Percentiles rank a stretch among this genome's conserved stretches.
These are phyloP conservation scores for Bos javanicus DNA, from an alignment of 2,113 vertebrate genomes.

Conservation along the genomic window DNA sequence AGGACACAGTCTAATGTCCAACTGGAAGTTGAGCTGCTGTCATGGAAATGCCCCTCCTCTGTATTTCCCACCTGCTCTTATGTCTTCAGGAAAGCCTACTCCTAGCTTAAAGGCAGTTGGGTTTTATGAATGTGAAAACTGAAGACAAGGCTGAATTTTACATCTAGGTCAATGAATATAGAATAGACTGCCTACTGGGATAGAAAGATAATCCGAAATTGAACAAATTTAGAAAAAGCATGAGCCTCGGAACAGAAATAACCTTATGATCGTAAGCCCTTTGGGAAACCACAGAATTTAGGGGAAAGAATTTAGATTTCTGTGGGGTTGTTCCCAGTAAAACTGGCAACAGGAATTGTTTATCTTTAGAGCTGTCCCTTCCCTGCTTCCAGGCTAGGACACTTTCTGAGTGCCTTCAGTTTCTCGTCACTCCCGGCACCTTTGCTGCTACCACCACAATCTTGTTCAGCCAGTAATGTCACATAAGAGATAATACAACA, in stretches of 20 bases:
- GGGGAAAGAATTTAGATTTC: not conserved
- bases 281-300: constrained; percentile 23
- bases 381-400: not conserved
- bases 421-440: not conserved
- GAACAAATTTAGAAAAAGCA: constrained; percentile 53
- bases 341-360: not conserved
- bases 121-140: not conserved
- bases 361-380: not conserved
- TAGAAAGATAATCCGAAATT: constrained; percentile 47
- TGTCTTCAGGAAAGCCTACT: not conserved
- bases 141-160: constrained; percentile 1
- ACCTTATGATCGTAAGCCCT: constrained; percentile 50
- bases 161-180: constrained; percentile 53
- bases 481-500: not conserved
- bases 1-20: not conserved
- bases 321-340: constrained; percentile 3
- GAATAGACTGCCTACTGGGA: constrained; percentile 21
- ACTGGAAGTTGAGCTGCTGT: not conserved
- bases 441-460: not conserved
- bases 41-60: not conserved
- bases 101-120: not conserved
- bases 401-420: not conserved
- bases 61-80: not conserved
- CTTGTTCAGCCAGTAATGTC: not conserved
- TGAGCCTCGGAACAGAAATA: constrained; percentile 53